phyloP scores from a whole-genome alignment of 2,113 vertebrate species.

The Sinocyclocheilus anshuiensis region DNA sequence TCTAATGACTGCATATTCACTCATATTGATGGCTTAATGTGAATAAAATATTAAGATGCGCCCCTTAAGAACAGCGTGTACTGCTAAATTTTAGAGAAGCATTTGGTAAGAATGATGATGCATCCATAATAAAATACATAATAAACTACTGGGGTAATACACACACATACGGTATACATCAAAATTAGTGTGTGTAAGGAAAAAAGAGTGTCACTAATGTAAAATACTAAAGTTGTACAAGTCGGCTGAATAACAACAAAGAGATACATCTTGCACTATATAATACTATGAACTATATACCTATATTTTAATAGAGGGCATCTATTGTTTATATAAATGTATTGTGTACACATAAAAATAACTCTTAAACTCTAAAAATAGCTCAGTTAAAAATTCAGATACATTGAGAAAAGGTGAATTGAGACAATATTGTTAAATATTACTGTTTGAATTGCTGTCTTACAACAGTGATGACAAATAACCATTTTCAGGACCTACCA shows the following conservation, averaged over 20 bases:
- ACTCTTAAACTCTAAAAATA: neutral
- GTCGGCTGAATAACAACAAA: neutral
- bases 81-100: neutral
- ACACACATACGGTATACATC: neutral
- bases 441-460: neutral
- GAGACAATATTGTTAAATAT: neutral
- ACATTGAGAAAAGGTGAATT: neutral
- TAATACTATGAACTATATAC: neutral
- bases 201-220: neutral
- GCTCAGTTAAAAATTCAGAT: neutral
- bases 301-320: neutral
- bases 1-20: neutral
- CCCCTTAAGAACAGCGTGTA: neutral
- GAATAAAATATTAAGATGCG: neutral
- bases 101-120: neutral
- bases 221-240: too few relatives aligned
- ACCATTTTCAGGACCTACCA: neutral
- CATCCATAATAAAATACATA: too few relatives aligned
- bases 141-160: neutral
- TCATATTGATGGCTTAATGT: neutral
- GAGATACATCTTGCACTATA: neutral
- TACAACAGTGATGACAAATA: neutral
- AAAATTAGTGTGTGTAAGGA: neutral
- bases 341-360: neutral
- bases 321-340: neutral